Conservation (phyloP, 2,888 invertebrate species). For the Lapara coniferarum region DNA sequence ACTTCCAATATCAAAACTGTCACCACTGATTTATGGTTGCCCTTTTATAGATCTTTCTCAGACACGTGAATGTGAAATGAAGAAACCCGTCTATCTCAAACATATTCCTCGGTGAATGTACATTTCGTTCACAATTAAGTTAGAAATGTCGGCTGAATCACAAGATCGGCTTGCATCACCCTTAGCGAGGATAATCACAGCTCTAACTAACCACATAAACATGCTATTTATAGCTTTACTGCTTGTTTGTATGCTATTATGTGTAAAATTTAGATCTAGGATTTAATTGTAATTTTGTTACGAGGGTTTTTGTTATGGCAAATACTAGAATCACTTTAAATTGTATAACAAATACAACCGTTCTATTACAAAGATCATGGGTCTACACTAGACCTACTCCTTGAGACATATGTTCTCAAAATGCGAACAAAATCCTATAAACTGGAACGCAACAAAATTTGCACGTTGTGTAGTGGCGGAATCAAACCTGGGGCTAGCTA, state of each 20-base stretch:
- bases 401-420: too few relatives aligned
- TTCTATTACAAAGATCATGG: too few relatives aligned
- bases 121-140: slow-evolving; percentile 25
- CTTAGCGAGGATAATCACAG: slow-evolving; percentile 3
- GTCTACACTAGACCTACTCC: too few relatives aligned
- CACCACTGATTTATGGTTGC: neutral
- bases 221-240: slow-evolving; percentile 9
- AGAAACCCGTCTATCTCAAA: slow-evolving; percentile 17
- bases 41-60: neutral
- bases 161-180: slow-evolving; percentile 15
- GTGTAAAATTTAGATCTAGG: neutral
- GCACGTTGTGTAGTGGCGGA: too few relatives aligned
- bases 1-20: neutral
- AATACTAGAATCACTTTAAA: too few relatives aligned
- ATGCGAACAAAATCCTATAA: too few relatives aligned
- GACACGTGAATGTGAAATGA: slow-evolving; percentile 23
- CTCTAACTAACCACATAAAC: slow-evolving; percentile 18
- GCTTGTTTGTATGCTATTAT: too few relatives aligned
- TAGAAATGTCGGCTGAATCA: slow-evolving; percentile 28
- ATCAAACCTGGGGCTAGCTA: too few relatives aligned
- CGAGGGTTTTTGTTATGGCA: too few relatives aligned
- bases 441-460: too few relatives aligned
- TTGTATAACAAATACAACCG: too few relatives aligned
- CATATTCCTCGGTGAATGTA: slow-evolving; percentile 21
- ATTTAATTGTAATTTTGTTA: too few relatives aligned